Conservation (phyloP, 2,797 vertebrate genomes). For the Clarias fuscus region DNA sequence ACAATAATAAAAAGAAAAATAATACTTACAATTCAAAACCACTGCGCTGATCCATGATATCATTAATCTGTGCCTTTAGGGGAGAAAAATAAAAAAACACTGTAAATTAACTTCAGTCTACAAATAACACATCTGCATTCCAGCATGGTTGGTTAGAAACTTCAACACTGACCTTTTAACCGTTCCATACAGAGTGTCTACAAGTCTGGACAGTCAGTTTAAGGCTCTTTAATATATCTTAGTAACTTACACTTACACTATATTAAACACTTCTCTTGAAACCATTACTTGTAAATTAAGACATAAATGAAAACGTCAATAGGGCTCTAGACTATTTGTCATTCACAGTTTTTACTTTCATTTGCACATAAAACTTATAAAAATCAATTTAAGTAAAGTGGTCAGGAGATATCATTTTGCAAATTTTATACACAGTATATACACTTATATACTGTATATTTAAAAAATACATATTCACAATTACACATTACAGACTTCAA, state of each 20-base stretch:
- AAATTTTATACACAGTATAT: no score
- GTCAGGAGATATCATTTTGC: no score
- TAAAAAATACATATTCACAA: no score
- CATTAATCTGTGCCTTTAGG: conserved; percentile 84
- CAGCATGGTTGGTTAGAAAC: conserved; percentile 13
- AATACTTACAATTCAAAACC: conserved; percentile 94
- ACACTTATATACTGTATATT: no score
- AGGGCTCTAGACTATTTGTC: not conserved
- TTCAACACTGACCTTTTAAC: conserved; percentile 25
- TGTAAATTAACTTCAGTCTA: not conserved
- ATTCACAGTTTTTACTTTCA: not conserved
- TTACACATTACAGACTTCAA: no score
- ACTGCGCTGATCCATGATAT: conserved; percentile 97
- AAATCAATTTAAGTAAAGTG: no score
- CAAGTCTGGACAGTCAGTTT: not conserved
- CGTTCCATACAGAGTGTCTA: no score
- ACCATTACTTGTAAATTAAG: not conserved
- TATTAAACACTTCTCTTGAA: not conserved
- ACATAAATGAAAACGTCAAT: not conserved
- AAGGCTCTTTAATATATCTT: not conserved
- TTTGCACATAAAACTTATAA: not conserved
- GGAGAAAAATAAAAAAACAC: conserved; percentile 23
- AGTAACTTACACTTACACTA: no score
- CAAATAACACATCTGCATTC: conserved; percentile 29
- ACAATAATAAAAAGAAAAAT: not conserved